Evolutionary conservation across 2,113 vertebrate genomes (phyloP), one percentile per base, ranked within the genome.

Genomic region (Sinocyclocheilus grahami): DNA sequence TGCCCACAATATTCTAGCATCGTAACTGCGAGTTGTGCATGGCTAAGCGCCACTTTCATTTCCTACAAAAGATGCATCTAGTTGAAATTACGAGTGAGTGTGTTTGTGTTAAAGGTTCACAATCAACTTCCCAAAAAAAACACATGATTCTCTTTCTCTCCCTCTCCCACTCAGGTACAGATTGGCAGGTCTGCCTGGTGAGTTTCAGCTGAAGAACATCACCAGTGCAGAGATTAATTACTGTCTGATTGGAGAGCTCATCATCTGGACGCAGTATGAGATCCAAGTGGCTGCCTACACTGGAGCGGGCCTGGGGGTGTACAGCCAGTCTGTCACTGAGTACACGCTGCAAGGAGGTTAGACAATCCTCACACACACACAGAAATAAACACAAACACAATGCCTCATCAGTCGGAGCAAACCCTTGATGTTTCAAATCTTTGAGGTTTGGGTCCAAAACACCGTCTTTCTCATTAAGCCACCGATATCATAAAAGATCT

Each of bases 221-320:
- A 97, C 94, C 93, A 97, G 96, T 86, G 96, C 98, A 1, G 98
- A 99, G 92, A 96, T 97, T 88, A 99, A 96, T 95, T 97, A 99
- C 94, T 99, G 97, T 93, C 93, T 99, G 85, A 94, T 99, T 82
- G 96, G 95, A 5, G 97, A 99, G 87, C 95, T 99, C 88, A 99
- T 98, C 94, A 96, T 99, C 92, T 99, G 98, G 98, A 99, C 98
- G 0, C 97, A 99, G 91, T 99, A 99, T 82, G 97, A 99, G 88
- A 98, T 99, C 93, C 97, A 99, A 94, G 97, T 99, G 95, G 97
- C 98, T 0, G 97, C 97, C 7, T 99, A 96, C 95, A 99, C 97
- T 0, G 96, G 96, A 33, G 97, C 97, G 0, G 98, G 98, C 37
- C 94, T 98, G 88, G 97, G 98, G 0, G 92, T 94, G 3, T 97